These are phyloP conservation scores for Dissostichus mawsoni DNA, from an alignment of 2,113 vertebrate genomes.

Conservation along the genomic window DNA sequence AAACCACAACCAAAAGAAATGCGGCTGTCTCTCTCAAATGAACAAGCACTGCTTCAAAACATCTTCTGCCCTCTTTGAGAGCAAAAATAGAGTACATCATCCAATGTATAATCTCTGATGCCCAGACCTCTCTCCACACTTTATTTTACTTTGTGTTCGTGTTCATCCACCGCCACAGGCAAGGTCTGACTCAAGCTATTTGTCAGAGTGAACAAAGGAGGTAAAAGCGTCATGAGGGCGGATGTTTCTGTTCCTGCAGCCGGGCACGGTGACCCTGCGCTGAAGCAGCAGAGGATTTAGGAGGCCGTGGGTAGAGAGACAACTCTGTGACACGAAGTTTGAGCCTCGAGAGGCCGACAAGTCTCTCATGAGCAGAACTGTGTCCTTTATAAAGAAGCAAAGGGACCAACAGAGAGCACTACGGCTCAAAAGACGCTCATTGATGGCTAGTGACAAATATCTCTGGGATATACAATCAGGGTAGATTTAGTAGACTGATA, in stretches of 20 bases:
- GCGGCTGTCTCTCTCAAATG: constrained; percentile 30
- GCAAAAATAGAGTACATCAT: constrained; percentile 52
- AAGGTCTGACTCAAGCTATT: constrained; percentile 53
- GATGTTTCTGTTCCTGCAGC: constrained; percentile 34
- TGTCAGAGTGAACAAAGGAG: constrained; percentile 45
- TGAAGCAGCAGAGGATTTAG: neutral
- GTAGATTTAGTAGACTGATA: too few relatives aligned
- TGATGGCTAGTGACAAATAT: too few relatives aligned
- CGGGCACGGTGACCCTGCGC: constrained; percentile 4
- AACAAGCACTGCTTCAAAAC: constrained; percentile 22
- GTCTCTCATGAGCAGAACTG: neutral
- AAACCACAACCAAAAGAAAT: constrained; percentile 26
- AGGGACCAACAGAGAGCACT: neutral
- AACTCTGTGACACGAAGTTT: neutral
- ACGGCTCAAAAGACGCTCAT: too few relatives aligned
- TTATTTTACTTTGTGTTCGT: constrained; percentile 57
- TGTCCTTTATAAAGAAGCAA: neutral
- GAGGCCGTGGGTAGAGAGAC: neutral
- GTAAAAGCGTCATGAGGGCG: constrained; percentile 30
- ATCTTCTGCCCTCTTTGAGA: constrained; percentile 22
- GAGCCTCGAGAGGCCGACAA: neutral
- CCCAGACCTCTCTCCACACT: constrained; percentile 18
- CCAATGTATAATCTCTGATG: constrained; percentile 51
- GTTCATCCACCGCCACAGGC: constrained; percentile 49
- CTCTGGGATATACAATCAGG: too few relatives aligned